phyloP scores from a whole-genome alignment of 2,113 vertebrate genomes.

The Reinhardtius hippoglossoides region DNA sequence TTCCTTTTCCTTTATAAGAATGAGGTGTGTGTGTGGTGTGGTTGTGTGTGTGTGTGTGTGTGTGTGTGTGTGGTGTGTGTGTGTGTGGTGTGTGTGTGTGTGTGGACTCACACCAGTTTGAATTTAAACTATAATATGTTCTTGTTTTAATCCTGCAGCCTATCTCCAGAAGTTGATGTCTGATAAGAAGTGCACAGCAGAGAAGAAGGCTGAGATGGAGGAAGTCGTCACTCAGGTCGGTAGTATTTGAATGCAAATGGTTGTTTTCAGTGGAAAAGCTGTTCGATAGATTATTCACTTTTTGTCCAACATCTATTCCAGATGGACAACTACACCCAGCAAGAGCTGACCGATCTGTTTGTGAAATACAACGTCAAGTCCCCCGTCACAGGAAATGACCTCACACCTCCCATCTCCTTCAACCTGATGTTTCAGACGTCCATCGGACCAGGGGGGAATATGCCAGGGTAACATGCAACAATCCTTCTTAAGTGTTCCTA shows the following conservation, averaged over 20 bases:
- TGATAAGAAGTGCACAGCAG: slow-evolving; percentile 94
- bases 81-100: too few species aligned
- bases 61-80: too few species aligned
- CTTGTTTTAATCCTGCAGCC: slow-evolving; percentile 76
- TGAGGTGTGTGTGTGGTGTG: too few species aligned
- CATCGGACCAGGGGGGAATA: slow-evolving; percentile 96
- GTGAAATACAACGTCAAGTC: slow-evolving; percentile 96
- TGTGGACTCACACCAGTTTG: too few species aligned
- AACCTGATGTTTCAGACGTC: slow-evolving; percentile 99
- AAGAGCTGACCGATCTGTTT: slow-evolving; percentile 92
- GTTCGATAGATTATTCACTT: neutral
- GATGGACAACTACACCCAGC: slow-evolving; percentile 96
- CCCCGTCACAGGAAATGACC: slow-evolving; percentile 93
- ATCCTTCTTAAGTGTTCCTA: rapidly evolving
- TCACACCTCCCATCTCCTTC: slow-evolving; percentile 92
- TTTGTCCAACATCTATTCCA: slow-evolving; percentile 55
- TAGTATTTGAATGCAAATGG: neutral
- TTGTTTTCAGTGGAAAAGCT: neutral
- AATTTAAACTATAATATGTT: neutral
- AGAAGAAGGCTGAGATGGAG: slow-evolving; percentile 96
- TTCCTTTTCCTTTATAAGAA: too few species aligned
- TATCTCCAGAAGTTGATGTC: slow-evolving; percentile 97
- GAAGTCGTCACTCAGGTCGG: slow-evolving; percentile 90
- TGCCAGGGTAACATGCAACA: slow-evolving; percentile 87
- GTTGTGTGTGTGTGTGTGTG: too few species aligned